Percentiles rank a stretch among this genome's conserved stretches.
These are phyloP conservation scores for Caenorhabditis zanzibari DNA, from an alignment of 2,888 invertebrate genomes.

Conservation along the genomic window DNA sequence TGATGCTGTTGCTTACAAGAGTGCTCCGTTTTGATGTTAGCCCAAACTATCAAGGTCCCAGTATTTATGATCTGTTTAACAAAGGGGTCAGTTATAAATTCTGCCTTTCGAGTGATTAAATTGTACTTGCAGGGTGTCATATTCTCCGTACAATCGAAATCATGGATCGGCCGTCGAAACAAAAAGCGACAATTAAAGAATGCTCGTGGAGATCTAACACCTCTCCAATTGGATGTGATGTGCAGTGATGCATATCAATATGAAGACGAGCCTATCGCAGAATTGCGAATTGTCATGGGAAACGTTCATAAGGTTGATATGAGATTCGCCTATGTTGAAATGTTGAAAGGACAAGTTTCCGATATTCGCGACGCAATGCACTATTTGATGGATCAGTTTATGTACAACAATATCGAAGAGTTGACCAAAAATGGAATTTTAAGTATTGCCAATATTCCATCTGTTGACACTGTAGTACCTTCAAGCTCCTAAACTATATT, in stretches of 20 bases:
- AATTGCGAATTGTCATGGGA: conserved; percentile 35
- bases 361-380: conserved; percentile 62
- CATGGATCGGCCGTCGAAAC: conserved; percentile 62
- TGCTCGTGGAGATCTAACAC: conserved; percentile 1
- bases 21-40: conserved; percentile 52
- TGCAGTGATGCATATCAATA: conserved; percentile 32
- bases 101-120: no score
- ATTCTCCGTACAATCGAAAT: conserved; percentile 21
- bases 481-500: background rate
- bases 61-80: conserved; percentile 36
- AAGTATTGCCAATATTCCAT: conserved; percentile 19
- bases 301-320: background rate
- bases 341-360: conserved; percentile 30
- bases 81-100: conserved; percentile 22
- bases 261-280: conserved; percentile 39
- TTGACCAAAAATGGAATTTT: conserved; percentile 28
- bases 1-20: conserved; percentile 31
- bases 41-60: conserved; percentile 38
- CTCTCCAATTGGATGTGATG: conserved; percentile 40
- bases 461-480: background rate
- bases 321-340: conserved; percentile 42
- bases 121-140: conserved; percentile 46
- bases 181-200: conserved; percentile 35
- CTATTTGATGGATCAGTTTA: conserved; percentile 60
- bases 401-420: conserved; percentile 46